Conservation (phyloP, 2,888 invertebrate genomes). For the Sipha maydis region DNA sequence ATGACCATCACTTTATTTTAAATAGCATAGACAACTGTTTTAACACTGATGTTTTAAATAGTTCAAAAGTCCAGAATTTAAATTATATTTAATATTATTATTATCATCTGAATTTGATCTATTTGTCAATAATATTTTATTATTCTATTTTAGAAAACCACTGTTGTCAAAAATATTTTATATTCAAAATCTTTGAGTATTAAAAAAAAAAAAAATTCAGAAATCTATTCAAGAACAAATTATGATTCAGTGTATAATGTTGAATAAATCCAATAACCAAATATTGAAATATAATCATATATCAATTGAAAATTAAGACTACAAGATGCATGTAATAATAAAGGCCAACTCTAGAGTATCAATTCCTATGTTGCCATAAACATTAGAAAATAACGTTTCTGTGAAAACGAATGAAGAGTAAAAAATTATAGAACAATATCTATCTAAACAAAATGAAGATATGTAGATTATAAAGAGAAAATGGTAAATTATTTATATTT, state of each 20-base stretch:
- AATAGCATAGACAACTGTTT: not conserved
- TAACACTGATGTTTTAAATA: not conserved
- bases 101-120: not conserved
- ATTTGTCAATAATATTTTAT: not conserved
- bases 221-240: conserved; percentile 1
- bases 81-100: not conserved
- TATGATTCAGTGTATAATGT: not conserved
- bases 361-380: not conserved
- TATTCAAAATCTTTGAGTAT: not conserved
- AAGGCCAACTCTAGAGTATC: not conserved
- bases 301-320: conserved; percentile 22
- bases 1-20: not conserved
- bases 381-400: not conserved
- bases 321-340: conserved; percentile 22
- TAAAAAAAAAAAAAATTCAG: not conserved
- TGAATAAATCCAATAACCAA: no score
- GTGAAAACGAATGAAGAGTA: not conserved
- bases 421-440: no score
- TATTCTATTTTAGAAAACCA: not conserved
- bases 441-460: conserved; percentile 7
- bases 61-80: not conserved
- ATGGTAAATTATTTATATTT: not conserved
- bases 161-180: not conserved
- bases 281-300: not conserved
- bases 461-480: not conserved